These are phyloP conservation scores for Drosophila mercatorum DNA, from an alignment of 2,888 invertebrate genomes.

Conservation along the genomic window DNA sequence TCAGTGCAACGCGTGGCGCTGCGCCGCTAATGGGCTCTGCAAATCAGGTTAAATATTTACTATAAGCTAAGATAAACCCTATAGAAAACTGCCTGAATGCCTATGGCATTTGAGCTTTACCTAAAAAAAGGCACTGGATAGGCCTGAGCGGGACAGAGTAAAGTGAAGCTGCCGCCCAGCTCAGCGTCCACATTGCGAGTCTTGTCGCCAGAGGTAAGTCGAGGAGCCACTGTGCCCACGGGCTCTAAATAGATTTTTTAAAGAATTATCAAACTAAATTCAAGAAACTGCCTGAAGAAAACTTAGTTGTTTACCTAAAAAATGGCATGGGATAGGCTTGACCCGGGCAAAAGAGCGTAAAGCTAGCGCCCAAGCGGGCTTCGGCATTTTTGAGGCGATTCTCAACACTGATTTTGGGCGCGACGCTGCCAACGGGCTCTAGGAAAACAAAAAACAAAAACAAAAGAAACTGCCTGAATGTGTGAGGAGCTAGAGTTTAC, in stretches of 20 bases:
- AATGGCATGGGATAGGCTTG: conserved; percentile 89
- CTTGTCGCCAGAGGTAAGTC: conserved; percentile 89
- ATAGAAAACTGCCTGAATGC: conserved; percentile 49
- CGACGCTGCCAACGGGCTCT: conserved; percentile 87
- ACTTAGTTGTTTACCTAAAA: conserved; percentile 88
- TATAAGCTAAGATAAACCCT: no score
- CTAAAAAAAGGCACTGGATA: conserved; percentile 89
- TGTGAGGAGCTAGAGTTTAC: conserved; percentile 82
- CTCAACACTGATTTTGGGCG: conserved; percentile 86
- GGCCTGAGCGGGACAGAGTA: conserved; percentile 89
- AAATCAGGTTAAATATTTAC: conserved; percentile 26
- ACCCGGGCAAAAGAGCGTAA: conserved; percentile 89
- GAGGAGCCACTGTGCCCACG: conserved; percentile 85
- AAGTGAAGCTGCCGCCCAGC: conserved; percentile 74
- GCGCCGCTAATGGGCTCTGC: conserved; percentile 89
- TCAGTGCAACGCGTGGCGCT: conserved; percentile 88
- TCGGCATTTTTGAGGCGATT: conserved; percentile 87
- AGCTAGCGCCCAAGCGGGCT: conserved; percentile 82
- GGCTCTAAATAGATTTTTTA: conserved; percentile 63
- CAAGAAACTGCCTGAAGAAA: conserved; percentile 58
- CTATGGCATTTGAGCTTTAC: conserved; percentile 81
- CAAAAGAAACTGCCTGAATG: conserved; percentile 57
- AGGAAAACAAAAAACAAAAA: neutral
- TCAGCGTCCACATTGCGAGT: conserved; percentile 81
- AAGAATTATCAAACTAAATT: neutral